phyloP scores from a whole-genome alignment of 2,113 vertebrate genomes.

The Galeopterus variegatus region DNA sequence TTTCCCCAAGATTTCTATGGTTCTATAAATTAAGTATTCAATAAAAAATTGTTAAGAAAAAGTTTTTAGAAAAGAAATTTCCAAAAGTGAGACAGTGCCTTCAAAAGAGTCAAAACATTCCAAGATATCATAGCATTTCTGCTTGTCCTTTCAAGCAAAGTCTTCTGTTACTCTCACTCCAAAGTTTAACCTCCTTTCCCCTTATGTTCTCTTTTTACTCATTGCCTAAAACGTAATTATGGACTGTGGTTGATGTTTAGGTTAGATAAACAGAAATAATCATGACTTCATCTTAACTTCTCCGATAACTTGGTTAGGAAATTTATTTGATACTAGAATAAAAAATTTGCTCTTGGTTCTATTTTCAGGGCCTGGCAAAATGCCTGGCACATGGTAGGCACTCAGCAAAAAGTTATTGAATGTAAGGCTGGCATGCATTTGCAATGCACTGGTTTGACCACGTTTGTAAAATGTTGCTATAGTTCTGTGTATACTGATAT shows the following conservation, averaged over 20 bases:
- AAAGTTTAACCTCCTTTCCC: neutral
- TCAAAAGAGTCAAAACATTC: neutral
- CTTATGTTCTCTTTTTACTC: neutral
- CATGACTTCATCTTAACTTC: conserved; percentile 35
- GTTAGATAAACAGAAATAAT: conserved; percentile 41
- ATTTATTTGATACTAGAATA: conserved; percentile 20
- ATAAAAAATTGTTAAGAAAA: conserved; percentile 33
- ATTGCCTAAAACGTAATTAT: neutral
- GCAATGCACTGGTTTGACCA: neutral
- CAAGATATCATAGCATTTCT: neutral
- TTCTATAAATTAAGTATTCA: conserved; percentile 25
- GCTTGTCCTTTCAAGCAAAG: neutral
- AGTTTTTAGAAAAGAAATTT: neutral
- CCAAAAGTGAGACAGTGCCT: neutral
- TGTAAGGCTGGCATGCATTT: neutral
- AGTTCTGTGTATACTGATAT: neutral
- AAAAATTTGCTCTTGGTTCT: neutral
- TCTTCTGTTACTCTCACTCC: neutral
- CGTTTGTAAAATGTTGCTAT: conserved; percentile 6
- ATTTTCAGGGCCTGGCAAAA: neutral
- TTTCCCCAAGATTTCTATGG: neutral
- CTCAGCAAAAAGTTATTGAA: neutral
- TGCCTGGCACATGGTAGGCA: neutral
- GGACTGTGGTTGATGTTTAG: neutral
- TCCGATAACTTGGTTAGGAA: neutral